Conservation (phyloP, 2,888 invertebrate species). For the Epistrophe eligans region DNA sequence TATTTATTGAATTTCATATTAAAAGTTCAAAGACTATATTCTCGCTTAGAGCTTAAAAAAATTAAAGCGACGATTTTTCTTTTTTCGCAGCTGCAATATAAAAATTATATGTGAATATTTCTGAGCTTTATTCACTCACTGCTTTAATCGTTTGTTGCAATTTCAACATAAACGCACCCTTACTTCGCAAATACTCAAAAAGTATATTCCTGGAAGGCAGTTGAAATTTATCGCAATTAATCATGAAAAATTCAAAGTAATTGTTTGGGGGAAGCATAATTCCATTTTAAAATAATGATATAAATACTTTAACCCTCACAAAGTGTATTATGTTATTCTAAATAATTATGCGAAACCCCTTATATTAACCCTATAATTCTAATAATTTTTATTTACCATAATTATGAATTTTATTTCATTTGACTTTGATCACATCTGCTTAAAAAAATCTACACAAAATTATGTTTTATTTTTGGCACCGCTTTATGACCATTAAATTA, state of each 20-base stretch:
- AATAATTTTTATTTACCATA: background rate
- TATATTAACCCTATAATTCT: background rate
- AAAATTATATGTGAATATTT: too few species aligned
- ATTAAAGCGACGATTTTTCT: too few species aligned
- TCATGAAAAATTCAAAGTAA: background rate
- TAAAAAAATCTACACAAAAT: background rate
- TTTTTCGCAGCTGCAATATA: too few species aligned
- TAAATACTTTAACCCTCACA: background rate
- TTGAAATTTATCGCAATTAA: background rate
- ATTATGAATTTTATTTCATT: constrained; percentile 7
- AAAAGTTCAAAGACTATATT: too few species aligned
- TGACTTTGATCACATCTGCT: background rate
- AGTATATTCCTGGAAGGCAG: background rate
- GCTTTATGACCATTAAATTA: constrained; percentile 4
- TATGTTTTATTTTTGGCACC: background rate
- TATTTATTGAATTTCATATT: too few species aligned
- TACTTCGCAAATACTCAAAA: too few species aligned
- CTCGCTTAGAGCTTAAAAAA: too few species aligned
- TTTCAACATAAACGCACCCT: too few species aligned
- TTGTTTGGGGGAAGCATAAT: background rate
- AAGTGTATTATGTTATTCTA: background rate
- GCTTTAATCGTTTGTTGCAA: too few species aligned
- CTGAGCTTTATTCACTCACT: too few species aligned
- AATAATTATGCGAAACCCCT: background rate
- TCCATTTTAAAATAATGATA: background rate